Evolutionary conservation across 1,140 invertebrate species (phyloP), one percentile per base, ranked within the genome.

Genomic region (Caenorhabditis remanei): DNA sequence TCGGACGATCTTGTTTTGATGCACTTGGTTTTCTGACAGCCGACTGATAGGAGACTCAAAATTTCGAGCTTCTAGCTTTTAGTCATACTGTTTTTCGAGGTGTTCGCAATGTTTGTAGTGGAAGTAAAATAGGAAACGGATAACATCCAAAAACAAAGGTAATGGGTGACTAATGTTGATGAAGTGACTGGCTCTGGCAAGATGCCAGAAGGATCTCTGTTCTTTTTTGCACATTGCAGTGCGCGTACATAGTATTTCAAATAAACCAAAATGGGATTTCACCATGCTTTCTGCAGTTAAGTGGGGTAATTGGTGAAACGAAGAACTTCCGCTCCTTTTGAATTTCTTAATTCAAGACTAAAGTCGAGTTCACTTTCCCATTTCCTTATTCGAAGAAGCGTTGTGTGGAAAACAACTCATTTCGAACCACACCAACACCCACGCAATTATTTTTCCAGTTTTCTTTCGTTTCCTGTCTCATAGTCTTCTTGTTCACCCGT

Each of bases 391-490:
- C 40, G 46, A 24, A 79, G 43, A 79, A 79, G 11, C 46, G 71
- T 50, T 13, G 13, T 79, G 24, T 53, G 46, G 21, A 79, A 79
- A 50, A 71, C 65, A 71, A 50, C 71, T 63, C 61, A 11, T 63
- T 63, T 63, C 61, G 46, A 79, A 79, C 71, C 71, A 50, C 9
- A 79, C 32, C 55, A 43, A 50, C 71, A 79, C 43, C 71, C 46
- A 79, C 71, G 21, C 71, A 50, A 79, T 79, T 79, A 79, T 79
- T 79, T 79, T 79, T 46, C 24, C 71, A n/a, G 24, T 24, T 53
- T 50, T 14, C 9, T 79, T 21, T 16, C 53, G 71, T n/a, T 50
- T 79, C 71, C 67, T 46, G 43, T 71, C 43, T 71, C 67, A 40
- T 16, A 41, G 32, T 8, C 21, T 53, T 43, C 46, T 50, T 79